phyloP scores from a whole-genome alignment of 2,797 vertebrate genomes.

The Peromyscus nudipes region DNA sequence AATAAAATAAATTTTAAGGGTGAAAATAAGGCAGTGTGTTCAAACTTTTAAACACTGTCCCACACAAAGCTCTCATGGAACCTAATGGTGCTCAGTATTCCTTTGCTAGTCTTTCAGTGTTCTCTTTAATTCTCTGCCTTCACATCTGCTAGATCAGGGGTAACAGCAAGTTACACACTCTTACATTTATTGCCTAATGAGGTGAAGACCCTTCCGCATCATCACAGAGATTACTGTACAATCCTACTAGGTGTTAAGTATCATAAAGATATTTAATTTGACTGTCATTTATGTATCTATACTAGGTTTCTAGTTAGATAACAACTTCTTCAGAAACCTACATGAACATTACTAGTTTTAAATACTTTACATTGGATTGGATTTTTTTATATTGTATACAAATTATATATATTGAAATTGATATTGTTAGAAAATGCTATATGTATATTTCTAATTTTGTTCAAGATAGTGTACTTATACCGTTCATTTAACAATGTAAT shows the following conservation, averaged over 20 bases:
- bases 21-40: slow-evolving; percentile 20
- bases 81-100: neutral
- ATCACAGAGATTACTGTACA: neutral
- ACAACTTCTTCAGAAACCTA: neutral
- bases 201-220: neutral
- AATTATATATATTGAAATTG: no score
- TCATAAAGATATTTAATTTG: neutral
- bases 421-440: no score
- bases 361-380: no score
- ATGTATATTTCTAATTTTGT: no score
- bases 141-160: neutral
- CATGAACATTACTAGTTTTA: neutral
- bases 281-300: neutral
- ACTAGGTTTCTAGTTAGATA: neutral
- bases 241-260: neutral
- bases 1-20: neutral
- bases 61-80: neutral
- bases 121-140: neutral
- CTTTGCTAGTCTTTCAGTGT: neutral
- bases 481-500: no score
- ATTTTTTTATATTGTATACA: no score
- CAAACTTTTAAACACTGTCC: slow-evolving; percentile 32
- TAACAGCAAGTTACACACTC: neutral
- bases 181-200: slow-evolving; percentile 17
- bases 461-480: no score